Conservation (phyloP, 2,113 vertebrate species). For the Pao palembangensis region DNA sequence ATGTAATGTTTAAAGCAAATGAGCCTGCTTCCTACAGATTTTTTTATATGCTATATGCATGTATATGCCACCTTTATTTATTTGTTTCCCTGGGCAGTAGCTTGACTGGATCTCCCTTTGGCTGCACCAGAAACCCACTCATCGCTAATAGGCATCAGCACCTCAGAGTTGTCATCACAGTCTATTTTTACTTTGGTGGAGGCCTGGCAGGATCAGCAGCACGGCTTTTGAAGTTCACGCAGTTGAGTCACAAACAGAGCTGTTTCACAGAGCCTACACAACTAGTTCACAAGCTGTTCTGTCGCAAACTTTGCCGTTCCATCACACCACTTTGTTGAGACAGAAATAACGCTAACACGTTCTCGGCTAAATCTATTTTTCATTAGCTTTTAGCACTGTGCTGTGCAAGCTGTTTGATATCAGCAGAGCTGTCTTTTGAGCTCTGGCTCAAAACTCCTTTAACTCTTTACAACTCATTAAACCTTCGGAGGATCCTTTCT, state of each 20-base stretch:
- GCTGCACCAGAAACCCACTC: slow-evolving; percentile 49
- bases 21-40: slow-evolving; percentile 43
- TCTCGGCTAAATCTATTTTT: slow-evolving; percentile 64
- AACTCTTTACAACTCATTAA: slow-evolving; percentile 38
- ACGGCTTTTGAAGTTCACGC: slow-evolving; percentile 64
- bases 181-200: slow-evolving; percentile 68
- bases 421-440: slow-evolving; percentile 40
- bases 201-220: slow-evolving; percentile 59
- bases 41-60: slow-evolving; percentile 27
- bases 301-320: slow-evolving; percentile 58
- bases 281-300: slow-evolving; percentile 71
- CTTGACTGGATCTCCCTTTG: slow-evolving; percentile 26
- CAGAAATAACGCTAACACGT: slow-evolving; percentile 55
- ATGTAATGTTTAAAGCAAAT: slow-evolving; percentile 37
- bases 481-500: slow-evolving; percentile 42
- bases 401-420: slow-evolving; percentile 61
- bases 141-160: slow-evolving; percentile 61
- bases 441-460: slow-evolving; percentile 48
- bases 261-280: slow-evolving; percentile 66
- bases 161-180: slow-evolving; percentile 57
- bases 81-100: slow-evolving; percentile 33
- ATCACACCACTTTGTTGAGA: slow-evolving; percentile 48
- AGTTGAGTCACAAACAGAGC: slow-evolving; percentile 64
- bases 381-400: slow-evolving; percentile 62
- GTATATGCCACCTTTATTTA: slow-evolving; percentile 31